Percentiles rank a stretch among this genome's conserved stretches.
phyloP scores from a whole-genome alignment of 2,797 vertebrate species.

The Morelia viridis region DNA sequence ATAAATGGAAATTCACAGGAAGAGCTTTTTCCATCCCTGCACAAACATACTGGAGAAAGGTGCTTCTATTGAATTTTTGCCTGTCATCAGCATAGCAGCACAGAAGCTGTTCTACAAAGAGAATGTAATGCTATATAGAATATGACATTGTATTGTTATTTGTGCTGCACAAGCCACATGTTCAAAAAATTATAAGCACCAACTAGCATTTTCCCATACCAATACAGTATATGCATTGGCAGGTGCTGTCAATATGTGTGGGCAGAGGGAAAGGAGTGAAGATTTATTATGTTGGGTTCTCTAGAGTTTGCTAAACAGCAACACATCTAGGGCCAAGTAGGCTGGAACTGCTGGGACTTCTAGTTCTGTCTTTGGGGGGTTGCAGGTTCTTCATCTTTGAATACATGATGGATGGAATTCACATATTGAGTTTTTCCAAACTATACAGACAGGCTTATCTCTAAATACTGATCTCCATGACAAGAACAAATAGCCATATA shows the following conservation, averaged over 20 bases:
- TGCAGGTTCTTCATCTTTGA: not conserved
- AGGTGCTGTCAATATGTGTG: not conserved
- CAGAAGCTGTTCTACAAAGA: not conserved
- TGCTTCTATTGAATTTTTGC: not conserved
- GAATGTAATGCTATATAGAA: not conserved
- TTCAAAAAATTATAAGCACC: not conserved
- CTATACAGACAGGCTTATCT: not conserved
- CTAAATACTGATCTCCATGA: not conserved
- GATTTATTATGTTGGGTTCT: not conserved
- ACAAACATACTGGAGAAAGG: not conserved
- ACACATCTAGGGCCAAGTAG: not conserved
- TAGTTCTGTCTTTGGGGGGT: not conserved
- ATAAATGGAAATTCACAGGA: not conserved
- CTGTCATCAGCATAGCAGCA: not conserved
- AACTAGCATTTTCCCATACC: not conserved
- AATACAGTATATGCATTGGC: not conserved
- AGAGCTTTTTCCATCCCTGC: too few relatives aligned
- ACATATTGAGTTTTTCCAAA: not conserved
- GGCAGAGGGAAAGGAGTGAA: not conserved
- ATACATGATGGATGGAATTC: not conserved
- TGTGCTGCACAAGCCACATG: not conserved
- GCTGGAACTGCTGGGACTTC: not conserved
- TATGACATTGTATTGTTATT: not conserved
- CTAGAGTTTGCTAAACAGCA: not conserved
- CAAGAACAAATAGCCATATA: not conserved